A percentile compares a stretch with the other conserved stretches of the same genome.
Evolutionary conservation across 2,797 vertebrate genomes (phyloP).

Genomic region (Percopsis omiscomaycus): DNA sequence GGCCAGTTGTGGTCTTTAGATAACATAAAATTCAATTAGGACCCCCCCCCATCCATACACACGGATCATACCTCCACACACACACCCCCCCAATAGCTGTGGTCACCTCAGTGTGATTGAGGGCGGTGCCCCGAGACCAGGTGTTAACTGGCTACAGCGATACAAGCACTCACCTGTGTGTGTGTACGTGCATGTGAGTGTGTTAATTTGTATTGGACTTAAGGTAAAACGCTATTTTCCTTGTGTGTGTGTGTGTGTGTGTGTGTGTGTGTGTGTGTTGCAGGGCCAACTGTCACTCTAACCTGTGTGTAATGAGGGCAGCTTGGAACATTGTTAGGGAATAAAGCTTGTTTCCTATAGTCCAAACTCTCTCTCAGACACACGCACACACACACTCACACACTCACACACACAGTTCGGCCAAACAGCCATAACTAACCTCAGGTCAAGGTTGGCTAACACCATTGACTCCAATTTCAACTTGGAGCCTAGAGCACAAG

Average conservation of each 20-base stretch:
- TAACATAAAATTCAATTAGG: too few species aligned
- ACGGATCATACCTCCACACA: background rate
- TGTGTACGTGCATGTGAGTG: background rate
- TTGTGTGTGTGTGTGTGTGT: constrained; percentile 14
- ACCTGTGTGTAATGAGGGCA: constrained; percentile 79
- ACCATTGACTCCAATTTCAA: constrained; percentile 75
- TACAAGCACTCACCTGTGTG: background rate
- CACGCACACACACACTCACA: constrained; percentile 23
- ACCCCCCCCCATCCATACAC: constrained; percentile 2
- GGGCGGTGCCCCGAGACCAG: too few species aligned
- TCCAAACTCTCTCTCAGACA: constrained; percentile 32
- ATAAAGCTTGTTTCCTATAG: constrained; percentile 76
- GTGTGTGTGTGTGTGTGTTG: constrained; percentile 22
- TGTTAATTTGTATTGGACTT: constrained; percentile 4
- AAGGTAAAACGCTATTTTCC: background rate
- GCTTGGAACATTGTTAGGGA: constrained; percentile 72
- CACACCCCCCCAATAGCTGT: background rate
- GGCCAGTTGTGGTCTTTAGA: too few species aligned
- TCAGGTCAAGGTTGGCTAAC: constrained; percentile 64
- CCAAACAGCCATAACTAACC: constrained; percentile 62
- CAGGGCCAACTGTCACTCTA: constrained; percentile 66
- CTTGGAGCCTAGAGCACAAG: constrained; percentile 55
- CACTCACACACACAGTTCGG: constrained; percentile 50
- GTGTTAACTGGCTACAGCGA: too few species aligned
- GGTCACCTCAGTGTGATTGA: background rate